These are phyloP conservation scores for Catocala nupta DNA, from an alignment of 2,888 invertebrate genomes.

Conservation along the genomic window DNA sequence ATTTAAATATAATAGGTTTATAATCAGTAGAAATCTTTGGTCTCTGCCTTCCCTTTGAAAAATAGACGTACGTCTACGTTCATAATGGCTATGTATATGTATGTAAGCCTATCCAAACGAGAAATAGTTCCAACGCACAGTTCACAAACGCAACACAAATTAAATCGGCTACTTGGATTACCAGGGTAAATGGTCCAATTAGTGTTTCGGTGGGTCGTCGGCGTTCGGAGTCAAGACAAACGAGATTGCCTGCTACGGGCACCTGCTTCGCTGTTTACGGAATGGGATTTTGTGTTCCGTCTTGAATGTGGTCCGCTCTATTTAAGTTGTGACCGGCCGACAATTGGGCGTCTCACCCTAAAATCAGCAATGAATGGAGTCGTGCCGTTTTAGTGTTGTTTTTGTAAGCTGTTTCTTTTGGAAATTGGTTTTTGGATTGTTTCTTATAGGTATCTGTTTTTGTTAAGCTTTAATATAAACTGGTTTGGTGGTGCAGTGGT, in stretches of 20 bases:
- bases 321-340: constrained; percentile 56
- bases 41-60: no score
- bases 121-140: constrained; percentile 45
- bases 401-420: constrained; percentile 4
- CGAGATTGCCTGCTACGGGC: constrained; percentile 76
- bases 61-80: no score
- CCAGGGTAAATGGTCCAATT: constrained; percentile 82
- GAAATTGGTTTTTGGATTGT: neutral
- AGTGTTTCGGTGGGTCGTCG: constrained; percentile 75
- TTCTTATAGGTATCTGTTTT: neutral
- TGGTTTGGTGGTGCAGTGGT: no score
- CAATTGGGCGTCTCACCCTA: constrained; percentile 53
- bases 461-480: no score
- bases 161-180: constrained; percentile 81
- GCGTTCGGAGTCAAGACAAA: constrained; percentile 72
- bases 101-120: constrained; percentile 4
- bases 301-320: constrained; percentile 66
- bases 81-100: neutral
- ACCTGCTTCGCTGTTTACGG: constrained; percentile 73
- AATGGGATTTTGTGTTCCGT: constrained; percentile 62
- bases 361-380: constrained; percentile 44
- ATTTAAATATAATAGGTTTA: no score
- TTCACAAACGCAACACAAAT: constrained; percentile 70
- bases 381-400: constrained; percentile 21
- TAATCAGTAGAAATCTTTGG: no score